Percentiles rank a stretch among this genome's conserved stretches.
Conservation (phyloP, 1,140 invertebrate species). For the Trissolcus basalis region DNA sequence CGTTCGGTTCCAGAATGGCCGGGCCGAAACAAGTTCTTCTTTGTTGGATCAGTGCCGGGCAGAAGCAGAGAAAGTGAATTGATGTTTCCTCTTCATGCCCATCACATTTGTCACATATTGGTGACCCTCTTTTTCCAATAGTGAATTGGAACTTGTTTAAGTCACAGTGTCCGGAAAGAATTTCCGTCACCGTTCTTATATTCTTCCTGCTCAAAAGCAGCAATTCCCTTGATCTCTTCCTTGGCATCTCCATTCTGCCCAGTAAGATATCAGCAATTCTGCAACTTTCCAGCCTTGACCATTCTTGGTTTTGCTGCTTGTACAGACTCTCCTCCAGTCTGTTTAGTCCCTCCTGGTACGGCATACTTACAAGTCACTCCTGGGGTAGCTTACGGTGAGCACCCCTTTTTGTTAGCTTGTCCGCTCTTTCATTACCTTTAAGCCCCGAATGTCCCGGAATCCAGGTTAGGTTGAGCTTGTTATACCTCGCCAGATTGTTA, state of each 20-base stretch:
- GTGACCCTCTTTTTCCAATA: background rate
- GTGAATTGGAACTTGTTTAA: background rate
- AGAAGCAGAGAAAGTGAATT: constrained; percentile 13
- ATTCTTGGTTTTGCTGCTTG: background rate
- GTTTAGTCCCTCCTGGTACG: background rate
- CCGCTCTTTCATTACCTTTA: constrained; percentile 1
- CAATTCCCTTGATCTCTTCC: background rate
- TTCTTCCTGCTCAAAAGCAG: background rate
- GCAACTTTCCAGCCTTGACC: background rate
- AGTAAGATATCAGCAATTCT: background rate
- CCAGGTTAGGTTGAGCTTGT: background rate
- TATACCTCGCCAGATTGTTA: background rate
- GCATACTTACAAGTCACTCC: background rate
- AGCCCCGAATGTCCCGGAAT: background rate
- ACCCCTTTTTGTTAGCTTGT: background rate
- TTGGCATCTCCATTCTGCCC: background rate
- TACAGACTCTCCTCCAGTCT: background rate
- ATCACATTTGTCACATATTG: constrained; percentile 8
- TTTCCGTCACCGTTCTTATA: background rate
- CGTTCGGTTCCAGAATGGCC: background rate
- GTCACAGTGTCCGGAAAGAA: constrained; percentile 7
- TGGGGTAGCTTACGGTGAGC: background rate
- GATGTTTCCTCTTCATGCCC: constrained; percentile 10
- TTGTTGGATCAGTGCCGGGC: background rate
- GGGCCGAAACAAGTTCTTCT: constrained; percentile 3